Evolutionary conservation across 1,140 invertebrate genomes (phyloP).

Genomic region (Penaeus vannamei): DNA sequence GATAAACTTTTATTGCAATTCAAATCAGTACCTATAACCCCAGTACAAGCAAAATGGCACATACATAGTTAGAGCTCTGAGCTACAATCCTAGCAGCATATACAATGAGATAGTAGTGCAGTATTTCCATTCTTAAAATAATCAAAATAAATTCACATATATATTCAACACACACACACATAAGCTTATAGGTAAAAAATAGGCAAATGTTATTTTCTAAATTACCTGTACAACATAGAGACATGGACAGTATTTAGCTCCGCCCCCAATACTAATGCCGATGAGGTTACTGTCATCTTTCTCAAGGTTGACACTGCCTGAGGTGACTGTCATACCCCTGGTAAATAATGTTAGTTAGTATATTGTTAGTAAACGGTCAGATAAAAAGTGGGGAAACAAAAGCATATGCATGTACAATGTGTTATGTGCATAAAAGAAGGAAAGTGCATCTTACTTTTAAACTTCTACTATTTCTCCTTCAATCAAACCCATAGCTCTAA

Average conservation of each 20-base stretch:
- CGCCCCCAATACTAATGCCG: conserved; percentile 97
- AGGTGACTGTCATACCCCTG: conserved; percentile 98
- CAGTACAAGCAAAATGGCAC: no score
- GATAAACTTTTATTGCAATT: no score
- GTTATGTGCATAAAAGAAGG: no score
- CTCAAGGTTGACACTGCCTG: conserved; percentile 89
- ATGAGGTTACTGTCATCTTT: conserved; percentile 97
- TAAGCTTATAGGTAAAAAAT: conserved; percentile 2
- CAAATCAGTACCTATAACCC: no score
- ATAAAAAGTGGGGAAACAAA: not conserved
- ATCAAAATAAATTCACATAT: no score
- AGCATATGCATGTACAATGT: not conserved
- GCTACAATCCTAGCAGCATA: no score
- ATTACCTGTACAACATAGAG: conserved; percentile 92
- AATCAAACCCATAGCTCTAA: no score
- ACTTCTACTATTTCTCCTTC: no score
- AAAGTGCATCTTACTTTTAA: no score
- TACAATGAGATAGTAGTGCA: no score
- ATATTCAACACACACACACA: not conserved
- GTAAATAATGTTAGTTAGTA: conserved; percentile 69
- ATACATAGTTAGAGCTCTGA: no score
- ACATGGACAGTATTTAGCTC: conserved; percentile 95
- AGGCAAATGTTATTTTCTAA: not conserved
- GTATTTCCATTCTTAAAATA: no score
- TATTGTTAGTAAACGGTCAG: not conserved